A percentile compares a stretch with the other conserved stretches of the same genome.
Conservation (phyloP, 2,797 vertebrate species). For the Valencia hispanica region DNA sequence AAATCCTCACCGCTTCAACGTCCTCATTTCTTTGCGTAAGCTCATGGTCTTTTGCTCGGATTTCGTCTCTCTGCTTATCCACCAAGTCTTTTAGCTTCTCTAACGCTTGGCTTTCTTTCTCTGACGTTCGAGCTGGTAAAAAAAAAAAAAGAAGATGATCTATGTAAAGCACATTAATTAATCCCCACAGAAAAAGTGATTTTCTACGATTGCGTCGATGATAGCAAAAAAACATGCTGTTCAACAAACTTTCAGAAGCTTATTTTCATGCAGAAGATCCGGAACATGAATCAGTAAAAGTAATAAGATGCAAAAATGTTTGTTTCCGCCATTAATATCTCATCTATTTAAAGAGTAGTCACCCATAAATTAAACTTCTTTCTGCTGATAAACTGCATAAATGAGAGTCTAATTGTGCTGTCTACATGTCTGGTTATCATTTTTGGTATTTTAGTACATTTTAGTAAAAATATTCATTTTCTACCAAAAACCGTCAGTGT, state of each 20-base stretch:
- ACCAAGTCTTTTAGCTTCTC: conserved; percentile 89
- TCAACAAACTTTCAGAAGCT: neutral
- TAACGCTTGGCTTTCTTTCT: conserved; percentile 88
- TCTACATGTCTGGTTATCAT: too few relatives aligned
- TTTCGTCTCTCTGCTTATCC: conserved; percentile 92
- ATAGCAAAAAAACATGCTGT: neutral
- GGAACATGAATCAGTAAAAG: neutral
- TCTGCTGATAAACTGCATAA: too few relatives aligned
- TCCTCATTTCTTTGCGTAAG: conserved; percentile 88
- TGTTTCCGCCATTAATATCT: neutral
- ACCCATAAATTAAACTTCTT: too few relatives aligned
- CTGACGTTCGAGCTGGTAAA: conserved; percentile 82
- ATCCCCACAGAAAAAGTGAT: neutral
- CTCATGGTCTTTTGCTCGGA: conserved; percentile 89
- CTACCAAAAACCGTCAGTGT: too few relatives aligned
- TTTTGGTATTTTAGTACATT: too few relatives aligned
- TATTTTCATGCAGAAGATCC: neutral
- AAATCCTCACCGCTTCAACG: conserved; percentile 87
- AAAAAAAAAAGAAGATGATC: neutral
- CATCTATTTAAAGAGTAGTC: too few relatives aligned
- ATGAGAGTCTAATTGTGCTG: too few relatives aligned
- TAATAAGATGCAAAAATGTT: neutral
- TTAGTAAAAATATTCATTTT: too few relatives aligned
- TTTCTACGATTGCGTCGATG: neutral
- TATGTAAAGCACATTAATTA: neutral